Percentiles rank a stretch among this genome's conserved stretches.
These are phyloP conservation scores for Vandiemenella viatica DNA, from an alignment of 2,888 invertebrate genomes.

Conservation along the genomic window DNA sequence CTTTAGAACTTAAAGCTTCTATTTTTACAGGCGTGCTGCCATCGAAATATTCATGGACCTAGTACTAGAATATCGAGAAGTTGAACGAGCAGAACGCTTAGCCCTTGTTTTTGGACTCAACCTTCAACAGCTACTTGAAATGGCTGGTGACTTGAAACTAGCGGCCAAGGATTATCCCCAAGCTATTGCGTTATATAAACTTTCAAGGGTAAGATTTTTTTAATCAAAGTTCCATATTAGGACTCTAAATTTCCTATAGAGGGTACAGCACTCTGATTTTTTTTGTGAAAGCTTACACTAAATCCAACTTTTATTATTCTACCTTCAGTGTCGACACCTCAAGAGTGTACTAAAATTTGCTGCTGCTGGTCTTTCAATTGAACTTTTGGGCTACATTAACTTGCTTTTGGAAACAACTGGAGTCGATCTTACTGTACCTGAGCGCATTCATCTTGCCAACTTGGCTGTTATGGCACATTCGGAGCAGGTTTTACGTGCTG, in stretches of 20 bases:
- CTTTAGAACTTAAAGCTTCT: too few relatives aligned
- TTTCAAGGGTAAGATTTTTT: conserved; percentile 44
- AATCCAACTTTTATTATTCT: conserved; percentile 11
- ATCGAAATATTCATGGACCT: conserved; percentile 38
- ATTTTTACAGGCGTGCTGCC: conserved; percentile 4
- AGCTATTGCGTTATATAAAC: conserved; percentile 64
- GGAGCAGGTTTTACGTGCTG: conserved; percentile 34
- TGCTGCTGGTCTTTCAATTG: conserved; percentile 41
- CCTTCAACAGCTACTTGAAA: conserved; percentile 52
- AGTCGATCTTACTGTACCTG: conserved; percentile 35
- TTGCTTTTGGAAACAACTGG: conserved; percentile 31
- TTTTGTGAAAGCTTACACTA: background rate
- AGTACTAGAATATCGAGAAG: conserved; percentile 36
- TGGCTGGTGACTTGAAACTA: conserved; percentile 68
- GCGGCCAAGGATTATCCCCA: conserved; percentile 56
- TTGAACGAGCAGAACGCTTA: conserved; percentile 39
- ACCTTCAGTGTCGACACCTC: conserved; percentile 38
- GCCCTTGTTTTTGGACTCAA: conserved; percentile 44
- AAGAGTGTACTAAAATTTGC: conserved; percentile 47
- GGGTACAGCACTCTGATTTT: background rate
- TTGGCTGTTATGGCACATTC: conserved; percentile 48
- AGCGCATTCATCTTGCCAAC: conserved; percentile 47
- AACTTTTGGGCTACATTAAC: conserved; percentile 42
- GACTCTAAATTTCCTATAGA: background rate
- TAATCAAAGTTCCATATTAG: background rate